These are phyloP conservation scores for Crax fasciolata DNA, from an alignment of 2,797 vertebrate species.

Conservation along the genomic window DNA sequence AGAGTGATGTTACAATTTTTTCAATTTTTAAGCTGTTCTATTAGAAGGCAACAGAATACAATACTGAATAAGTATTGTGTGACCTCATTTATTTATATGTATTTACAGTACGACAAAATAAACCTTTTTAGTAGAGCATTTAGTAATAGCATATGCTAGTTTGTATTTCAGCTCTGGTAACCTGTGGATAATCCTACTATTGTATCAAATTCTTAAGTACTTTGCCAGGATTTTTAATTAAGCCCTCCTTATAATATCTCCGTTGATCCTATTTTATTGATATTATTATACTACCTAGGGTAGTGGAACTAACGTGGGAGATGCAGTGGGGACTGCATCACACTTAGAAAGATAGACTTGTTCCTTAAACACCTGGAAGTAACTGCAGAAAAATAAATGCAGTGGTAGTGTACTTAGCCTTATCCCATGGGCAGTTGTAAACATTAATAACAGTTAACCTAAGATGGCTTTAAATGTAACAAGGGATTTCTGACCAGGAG, in stretches of 20 bases:
- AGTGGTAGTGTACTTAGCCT: not conserved
- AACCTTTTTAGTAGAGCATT: not conserved
- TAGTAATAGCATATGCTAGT: not conserved
- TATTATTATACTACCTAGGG: not conserved
- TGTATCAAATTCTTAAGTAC: not conserved
- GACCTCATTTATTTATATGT: not conserved
- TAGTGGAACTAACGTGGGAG: not conserved
- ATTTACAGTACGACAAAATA: not conserved
- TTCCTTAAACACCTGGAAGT: conserved; percentile 37
- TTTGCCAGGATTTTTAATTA: conserved; percentile 22
- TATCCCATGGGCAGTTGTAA: conserved; percentile 31
- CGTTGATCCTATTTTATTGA: not conserved
- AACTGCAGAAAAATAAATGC: conserved; percentile 13
- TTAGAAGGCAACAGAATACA: not conserved
- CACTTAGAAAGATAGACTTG: conserved; percentile 15
- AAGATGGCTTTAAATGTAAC: conserved; percentile 32
- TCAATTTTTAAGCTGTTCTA: conserved; percentile 24
- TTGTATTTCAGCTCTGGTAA: not conserved
- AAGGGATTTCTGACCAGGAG: conserved; percentile 56
- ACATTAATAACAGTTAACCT: conserved; percentile 62
- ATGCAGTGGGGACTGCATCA: not conserved
- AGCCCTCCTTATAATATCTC: not conserved
- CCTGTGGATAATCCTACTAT: not conserved
- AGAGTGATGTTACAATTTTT: conserved; percentile 45
- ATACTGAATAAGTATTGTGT: not conserved